These are phyloP conservation scores for Tipula helvola DNA, from an alignment of 2,888 invertebrate species.

Conservation along the genomic window DNA sequence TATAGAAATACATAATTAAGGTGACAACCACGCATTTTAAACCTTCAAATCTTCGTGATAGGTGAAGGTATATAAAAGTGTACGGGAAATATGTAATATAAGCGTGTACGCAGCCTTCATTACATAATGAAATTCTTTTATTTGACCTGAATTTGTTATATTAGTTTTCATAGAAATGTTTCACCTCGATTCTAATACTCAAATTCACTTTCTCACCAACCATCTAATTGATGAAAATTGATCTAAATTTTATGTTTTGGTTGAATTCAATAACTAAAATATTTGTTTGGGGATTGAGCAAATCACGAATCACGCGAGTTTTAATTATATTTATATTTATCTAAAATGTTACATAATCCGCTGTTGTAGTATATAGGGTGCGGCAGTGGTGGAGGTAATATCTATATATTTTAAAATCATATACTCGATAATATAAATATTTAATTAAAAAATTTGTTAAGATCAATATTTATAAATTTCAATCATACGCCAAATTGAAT, in stretches of 20 bases:
- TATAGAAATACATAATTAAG: not conserved
- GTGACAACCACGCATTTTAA: not conserved
- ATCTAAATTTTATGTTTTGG: not conserved
- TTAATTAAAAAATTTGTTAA: not conserved
- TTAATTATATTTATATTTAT: not conserved
- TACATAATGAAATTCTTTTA: not conserved
- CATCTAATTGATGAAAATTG: not conserved
- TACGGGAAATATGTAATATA: not conserved
- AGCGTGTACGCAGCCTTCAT: not conserved
- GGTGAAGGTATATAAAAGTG: not conserved
- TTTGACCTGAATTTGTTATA: not conserved
- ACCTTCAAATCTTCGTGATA: not conserved
- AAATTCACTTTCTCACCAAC: not conserved
- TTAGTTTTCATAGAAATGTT: not conserved
- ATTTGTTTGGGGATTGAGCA: not conserved
- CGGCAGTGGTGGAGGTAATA: not conserved
- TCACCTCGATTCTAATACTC: not conserved
- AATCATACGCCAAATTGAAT: not conserved
- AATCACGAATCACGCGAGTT: not conserved
- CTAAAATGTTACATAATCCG: not conserved
- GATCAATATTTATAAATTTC: not conserved
- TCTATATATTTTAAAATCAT: too few species aligned
- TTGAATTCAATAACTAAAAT: not conserved
- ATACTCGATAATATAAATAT: not conserved
- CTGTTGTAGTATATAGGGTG: not conserved